Percentiles rank a stretch among this genome's conserved stretches.
phyloP scores from a whole-genome alignment of 2,888 invertebrate genomes.

The Chorisops tibialis region DNA sequence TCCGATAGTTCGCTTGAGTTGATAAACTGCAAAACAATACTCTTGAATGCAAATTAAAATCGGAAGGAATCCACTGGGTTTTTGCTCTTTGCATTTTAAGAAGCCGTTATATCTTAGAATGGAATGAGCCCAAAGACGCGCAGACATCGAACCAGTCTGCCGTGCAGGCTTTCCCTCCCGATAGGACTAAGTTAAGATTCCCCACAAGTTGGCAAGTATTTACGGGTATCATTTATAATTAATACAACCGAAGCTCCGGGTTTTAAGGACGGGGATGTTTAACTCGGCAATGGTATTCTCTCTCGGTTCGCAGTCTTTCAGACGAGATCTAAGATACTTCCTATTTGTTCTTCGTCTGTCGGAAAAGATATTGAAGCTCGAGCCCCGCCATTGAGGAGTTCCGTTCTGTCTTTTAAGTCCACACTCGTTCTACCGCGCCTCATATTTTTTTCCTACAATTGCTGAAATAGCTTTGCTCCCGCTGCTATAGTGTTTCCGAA shows the following conservation, averaged over 20 bases:
- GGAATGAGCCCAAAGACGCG: not conserved
- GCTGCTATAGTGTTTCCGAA: slow-evolving; percentile 19
- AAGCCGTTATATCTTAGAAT: not conserved
- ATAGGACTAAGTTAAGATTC: slow-evolving; percentile 20
- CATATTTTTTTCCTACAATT: no score
- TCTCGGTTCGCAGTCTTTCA: not conserved
- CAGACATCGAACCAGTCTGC: not conserved
- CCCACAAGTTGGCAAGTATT: slow-evolving; percentile 32
- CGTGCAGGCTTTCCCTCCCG: not conserved
- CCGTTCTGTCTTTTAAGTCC: no score
- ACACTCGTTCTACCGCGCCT: no score
- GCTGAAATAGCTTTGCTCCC: not conserved
- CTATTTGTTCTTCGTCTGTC: slow-evolving; percentile 28
- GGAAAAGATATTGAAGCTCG: slow-evolving; percentile 9
- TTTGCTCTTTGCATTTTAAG: slow-evolving; percentile 7
- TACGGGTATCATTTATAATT: slow-evolving; percentile 34
- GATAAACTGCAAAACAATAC: slow-evolving; percentile 31
- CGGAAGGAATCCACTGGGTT: slow-evolving; percentile 26
- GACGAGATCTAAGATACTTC: slow-evolving; percentile 8
- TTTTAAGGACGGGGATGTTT: not conserved
- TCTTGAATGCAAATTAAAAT: slow-evolving; percentile 33
- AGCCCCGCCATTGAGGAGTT: no score
- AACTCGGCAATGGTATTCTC: not conserved
- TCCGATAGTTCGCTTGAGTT: slow-evolving; percentile 19
- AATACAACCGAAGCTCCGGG: slow-evolving; percentile 23